These are phyloP conservation scores for Zelleria hepariella DNA, from an alignment of 2,888 invertebrate species.

Conservation along the genomic window DNA sequence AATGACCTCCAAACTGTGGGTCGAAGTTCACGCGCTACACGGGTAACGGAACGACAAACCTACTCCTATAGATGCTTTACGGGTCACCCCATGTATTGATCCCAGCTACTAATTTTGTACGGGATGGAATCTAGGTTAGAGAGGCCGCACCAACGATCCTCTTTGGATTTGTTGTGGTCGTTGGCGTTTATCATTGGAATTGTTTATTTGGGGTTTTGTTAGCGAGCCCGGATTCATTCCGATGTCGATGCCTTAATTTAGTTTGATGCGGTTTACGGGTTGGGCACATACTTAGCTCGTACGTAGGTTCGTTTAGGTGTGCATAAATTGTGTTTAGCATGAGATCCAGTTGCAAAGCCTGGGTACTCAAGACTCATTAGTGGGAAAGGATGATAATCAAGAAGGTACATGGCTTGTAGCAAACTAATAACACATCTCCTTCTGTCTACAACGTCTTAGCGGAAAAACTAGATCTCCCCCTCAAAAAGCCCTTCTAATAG, in stretches of 20 bases:
- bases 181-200: neutral
- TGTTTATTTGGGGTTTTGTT: neutral
- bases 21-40: constrained; percentile 69
- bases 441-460: too few relatives aligned
- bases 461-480: too few relatives aligned
- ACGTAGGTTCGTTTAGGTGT: too few relatives aligned
- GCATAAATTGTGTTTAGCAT: too few relatives aligned
- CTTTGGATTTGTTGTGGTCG: neutral
- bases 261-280: too few relatives aligned
- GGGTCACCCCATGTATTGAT: constrained; percentile 66
- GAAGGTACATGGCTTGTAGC: too few relatives aligned
- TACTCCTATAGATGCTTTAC: constrained; percentile 18
- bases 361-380: too few relatives aligned
- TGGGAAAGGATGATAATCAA: too few relatives aligned
- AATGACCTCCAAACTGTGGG: constrained; percentile 72
- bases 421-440: too few relatives aligned
- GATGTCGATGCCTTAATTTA: neutral
- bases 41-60: constrained; percentile 22
- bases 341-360: too few relatives aligned
- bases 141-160: constrained; percentile 19
- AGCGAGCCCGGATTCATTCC: neutral
- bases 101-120: constrained; percentile 29
- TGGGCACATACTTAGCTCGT: too few relatives aligned
- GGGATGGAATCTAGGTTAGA: constrained; percentile 58
- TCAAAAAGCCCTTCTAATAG: too few relatives aligned